These are phyloP conservation scores for Sinella curviseta DNA, from an alignment of 1,140 invertebrate genomes.

Conservation along the genomic window DNA sequence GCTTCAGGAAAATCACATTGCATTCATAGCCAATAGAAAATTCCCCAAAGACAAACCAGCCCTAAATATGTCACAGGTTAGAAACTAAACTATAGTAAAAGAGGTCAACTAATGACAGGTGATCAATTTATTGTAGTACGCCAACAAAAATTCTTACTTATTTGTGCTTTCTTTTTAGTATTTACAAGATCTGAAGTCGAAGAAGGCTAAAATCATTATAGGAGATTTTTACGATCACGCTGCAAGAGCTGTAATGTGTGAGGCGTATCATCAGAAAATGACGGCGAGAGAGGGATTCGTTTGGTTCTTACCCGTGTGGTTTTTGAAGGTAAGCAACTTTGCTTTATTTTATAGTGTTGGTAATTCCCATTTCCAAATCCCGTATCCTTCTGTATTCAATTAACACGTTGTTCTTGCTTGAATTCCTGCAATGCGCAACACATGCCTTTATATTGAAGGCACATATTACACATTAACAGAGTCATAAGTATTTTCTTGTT, in stretches of 20 bases:
- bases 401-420: background rate
- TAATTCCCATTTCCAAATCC: no score
- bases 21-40: constrained; percentile 70
- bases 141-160: no score
- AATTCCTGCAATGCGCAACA: no score
- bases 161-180: no score
- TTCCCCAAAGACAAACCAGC: constrained; percentile 60
- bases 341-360: constrained; percentile 35
- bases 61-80: constrained; percentile 58
- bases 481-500: no score
- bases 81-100: background rate
- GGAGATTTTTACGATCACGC: constrained; percentile 71
- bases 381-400: no score
- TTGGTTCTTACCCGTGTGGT: constrained; percentile 80
- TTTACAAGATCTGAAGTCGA: constrained; percentile 67
- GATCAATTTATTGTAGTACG: no score
- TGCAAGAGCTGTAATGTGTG: constrained; percentile 56
- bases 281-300: constrained; percentile 65
- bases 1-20: constrained; percentile 64
- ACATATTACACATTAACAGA: no score
- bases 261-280: constrained; percentile 68
- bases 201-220: constrained; percentile 71
- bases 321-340: constrained; percentile 51
- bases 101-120: no score
- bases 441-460: no score